These are phyloP conservation scores for Iphiclides podalirius DNA, from an alignment of 2,888 invertebrate genomes.

Conservation along the genomic window DNA sequence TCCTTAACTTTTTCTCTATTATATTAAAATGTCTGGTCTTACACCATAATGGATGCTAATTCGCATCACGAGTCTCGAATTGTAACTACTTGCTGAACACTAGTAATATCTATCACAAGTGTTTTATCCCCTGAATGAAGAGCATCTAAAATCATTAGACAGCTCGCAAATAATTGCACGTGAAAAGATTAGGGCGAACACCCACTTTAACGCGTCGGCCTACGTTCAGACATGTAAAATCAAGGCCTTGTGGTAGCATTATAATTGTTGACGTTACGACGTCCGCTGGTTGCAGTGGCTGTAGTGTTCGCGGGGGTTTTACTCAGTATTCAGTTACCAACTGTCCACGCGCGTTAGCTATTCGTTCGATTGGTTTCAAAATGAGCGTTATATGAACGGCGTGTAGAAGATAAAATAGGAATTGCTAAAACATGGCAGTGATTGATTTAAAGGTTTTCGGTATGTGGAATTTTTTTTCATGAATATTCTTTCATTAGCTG, in stretches of 20 bases:
- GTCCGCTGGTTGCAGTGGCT: slow-evolving; percentile 26
- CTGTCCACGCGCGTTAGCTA: slow-evolving; percentile 28
- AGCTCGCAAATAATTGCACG: too few relatives aligned
- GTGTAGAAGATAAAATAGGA: slow-evolving; percentile 17
- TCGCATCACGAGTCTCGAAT: too few relatives aligned
- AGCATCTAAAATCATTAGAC: too few relatives aligned
- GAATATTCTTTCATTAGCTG: too few relatives aligned
- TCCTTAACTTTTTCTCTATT: too few relatives aligned
- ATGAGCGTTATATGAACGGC: slow-evolving; percentile 27
- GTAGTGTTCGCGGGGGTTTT: slow-evolving; percentile 5
- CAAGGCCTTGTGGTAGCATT: slow-evolving; percentile 15
- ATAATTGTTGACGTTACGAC: slow-evolving; percentile 24
- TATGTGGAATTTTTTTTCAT: slow-evolving; percentile 46
- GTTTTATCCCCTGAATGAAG: too few relatives aligned
- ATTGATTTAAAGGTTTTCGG: slow-evolving; percentile 60
- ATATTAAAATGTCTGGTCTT: too few relatives aligned
- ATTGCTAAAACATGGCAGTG: slow-evolving; percentile 55
- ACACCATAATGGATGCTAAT: too few relatives aligned
- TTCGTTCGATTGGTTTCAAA: slow-evolving; percentile 22
- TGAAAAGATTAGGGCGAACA: too few relatives aligned
- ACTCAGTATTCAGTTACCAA: slow-evolving; percentile 28
- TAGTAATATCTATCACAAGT: too few relatives aligned
- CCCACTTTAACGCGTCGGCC: too few relatives aligned
- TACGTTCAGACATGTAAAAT: slow-evolving; percentile 6
- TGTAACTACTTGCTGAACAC: too few relatives aligned